Evolutionary conservation across 2,113 vertebrate genomes (phyloP).

Genomic region (Cinclus mexicanus): DNA sequence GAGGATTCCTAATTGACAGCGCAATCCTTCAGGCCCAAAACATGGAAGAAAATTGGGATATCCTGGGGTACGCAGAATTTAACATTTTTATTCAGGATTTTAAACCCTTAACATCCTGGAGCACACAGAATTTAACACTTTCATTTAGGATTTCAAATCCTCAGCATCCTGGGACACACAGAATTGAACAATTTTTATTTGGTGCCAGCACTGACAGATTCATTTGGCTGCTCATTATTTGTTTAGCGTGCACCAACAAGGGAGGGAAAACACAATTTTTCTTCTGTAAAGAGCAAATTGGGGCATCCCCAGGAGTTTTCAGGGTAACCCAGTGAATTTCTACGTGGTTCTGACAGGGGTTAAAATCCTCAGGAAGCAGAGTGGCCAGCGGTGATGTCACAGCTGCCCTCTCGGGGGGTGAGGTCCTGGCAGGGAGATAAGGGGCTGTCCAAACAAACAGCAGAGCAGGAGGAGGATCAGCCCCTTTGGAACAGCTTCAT

Average conservation of each 20-base stretch:
- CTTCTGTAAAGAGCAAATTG: rapidly evolving
- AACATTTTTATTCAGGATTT: neutral
- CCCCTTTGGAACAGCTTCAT: slow-evolving; percentile 46
- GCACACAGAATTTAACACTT: neutral
- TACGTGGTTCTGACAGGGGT: slow-evolving; percentile 58
- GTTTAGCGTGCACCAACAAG: rapidly evolving
- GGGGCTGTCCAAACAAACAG: slow-evolving; percentile 78
- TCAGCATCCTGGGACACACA: rapidly evolving
- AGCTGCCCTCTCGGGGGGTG: slow-evolving; percentile 62
- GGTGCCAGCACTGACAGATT: neutral
- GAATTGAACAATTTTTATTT: neutral
- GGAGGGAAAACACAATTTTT: neutral
- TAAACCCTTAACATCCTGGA: neutral
- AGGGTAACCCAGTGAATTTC: neutral
- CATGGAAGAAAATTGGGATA: rapidly evolving
- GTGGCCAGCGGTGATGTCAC: slow-evolving; percentile 74
- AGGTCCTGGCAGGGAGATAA: slow-evolving; percentile 83
- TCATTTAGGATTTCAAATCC: neutral
- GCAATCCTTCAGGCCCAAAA: neutral
- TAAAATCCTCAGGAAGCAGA: slow-evolving; percentile 70
- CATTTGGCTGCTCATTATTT: neutral
- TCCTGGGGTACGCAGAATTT: neutral
- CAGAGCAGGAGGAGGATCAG: slow-evolving; percentile 59
- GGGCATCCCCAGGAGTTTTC: neutral
- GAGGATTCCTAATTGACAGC: neutral